A percentile compares a stretch with the other conserved stretches of the same genome.
These are phyloP conservation scores for Chrysochloris asiatica DNA, from an alignment of 2,113 vertebrate species.

Conservation along the genomic window DNA sequence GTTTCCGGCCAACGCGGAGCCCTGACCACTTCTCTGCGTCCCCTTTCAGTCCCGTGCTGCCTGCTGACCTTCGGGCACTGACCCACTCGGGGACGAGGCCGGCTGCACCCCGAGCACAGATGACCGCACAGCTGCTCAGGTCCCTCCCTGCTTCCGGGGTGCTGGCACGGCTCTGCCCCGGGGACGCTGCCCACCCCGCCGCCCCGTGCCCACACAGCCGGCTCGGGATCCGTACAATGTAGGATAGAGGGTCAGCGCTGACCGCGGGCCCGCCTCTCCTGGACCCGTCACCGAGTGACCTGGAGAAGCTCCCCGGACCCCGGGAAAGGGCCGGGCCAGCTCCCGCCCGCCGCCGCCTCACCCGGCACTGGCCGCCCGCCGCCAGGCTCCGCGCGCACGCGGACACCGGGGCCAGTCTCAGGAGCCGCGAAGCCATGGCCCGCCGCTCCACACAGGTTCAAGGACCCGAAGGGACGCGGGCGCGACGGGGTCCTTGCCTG, in stretches of 20 bases:
- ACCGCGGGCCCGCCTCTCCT: background rate
- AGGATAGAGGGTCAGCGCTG: no score
- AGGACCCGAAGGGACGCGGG: slow-evolving; percentile 20
- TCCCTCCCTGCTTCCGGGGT: no score
- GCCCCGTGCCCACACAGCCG: fast-evolving
- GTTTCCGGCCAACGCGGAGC: no score
- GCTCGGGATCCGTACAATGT: no score
- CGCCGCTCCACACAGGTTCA: background rate
- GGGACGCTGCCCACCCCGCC: background rate
- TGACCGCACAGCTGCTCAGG: no score
- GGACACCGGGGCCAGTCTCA: background rate
- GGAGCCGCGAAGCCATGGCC: slow-evolving; percentile 74
- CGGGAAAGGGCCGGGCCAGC: background rate
- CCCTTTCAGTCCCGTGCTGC: no score
- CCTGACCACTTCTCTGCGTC: no score
- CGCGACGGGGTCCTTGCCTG: background rate
- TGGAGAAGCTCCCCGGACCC: no score
- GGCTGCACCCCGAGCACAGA: no score
- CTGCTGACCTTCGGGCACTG: no score
- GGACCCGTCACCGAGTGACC: background rate
- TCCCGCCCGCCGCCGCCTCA: slow-evolving; percentile 54
- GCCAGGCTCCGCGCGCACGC: slow-evolving; percentile 11
- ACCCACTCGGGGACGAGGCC: no score
- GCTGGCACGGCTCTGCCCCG: background rate
- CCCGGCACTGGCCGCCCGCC: slow-evolving; percentile 51